Evolutionary conservation across 2,113 vertebrate genomes (phyloP), one percentile per base, ranked within the genome.

Genomic region (Toxotes jaculatrix): DNA sequence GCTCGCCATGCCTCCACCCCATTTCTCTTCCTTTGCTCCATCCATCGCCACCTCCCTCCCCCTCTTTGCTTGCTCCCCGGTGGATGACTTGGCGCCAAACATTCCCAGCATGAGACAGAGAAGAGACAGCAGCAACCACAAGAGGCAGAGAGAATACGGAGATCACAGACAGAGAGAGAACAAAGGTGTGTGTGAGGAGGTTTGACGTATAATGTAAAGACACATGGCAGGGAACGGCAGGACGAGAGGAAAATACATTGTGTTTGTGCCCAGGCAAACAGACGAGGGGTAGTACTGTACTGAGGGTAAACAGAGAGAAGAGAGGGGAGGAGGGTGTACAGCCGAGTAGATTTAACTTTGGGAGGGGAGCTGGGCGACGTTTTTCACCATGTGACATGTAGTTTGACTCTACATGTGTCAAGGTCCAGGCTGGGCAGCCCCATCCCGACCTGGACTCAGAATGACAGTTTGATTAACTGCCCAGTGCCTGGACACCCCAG

Each of bases 381-480:
- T 45, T 47, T 17, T 63, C 4, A 0, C 68, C 61, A 74, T 47
- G 65, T 79, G 64, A 40, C 31, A n/a, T 49, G 63, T 51, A 34
- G 56, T 65, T 74, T 71, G 56, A 87, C 74, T 82, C 51, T 7
- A 51, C 64, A 36, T 63, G 23, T 70, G 80, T 84, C 42, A 56
- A 77, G 67, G 81, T 74, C 71, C 31, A 43, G 51, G 16, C 56
- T 32, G 56, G 27, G 70, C 40, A 1, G 63, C 64, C 8, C 61
- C 57, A 47, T 81, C 62, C 49, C 1, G 2, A 42, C 77, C 19
- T 16, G 31, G 73, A 83, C 82, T 31, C 16, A 43, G 51, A 49
- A 55, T 88, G 91, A 91, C 87, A 89, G 89, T 79, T 91, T 92
- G 84, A 94, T 89, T 76, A 87, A 89, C 40, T 87, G 83, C 68